These are phyloP conservation scores for Zaprionus gabonicus DNA, from an alignment of 1,140 invertebrate species.

Conservation along the genomic window DNA sequence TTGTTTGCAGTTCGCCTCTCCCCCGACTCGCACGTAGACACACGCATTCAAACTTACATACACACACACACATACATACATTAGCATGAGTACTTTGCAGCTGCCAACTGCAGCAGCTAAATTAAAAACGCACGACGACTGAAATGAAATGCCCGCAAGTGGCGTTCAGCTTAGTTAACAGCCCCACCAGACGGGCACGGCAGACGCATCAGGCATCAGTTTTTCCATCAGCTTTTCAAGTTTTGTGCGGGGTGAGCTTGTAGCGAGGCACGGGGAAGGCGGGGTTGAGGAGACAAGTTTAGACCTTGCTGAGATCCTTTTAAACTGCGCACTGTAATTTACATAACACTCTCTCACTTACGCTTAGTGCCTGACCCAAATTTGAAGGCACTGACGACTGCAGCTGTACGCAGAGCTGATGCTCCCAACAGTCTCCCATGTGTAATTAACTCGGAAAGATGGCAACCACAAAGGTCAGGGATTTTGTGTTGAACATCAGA, in stretches of 20 bases:
- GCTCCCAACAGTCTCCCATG: slow-evolving; percentile 15
- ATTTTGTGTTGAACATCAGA: slow-evolving; percentile 49
- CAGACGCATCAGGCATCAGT: slow-evolving; percentile 59
- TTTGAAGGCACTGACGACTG: slow-evolving; percentile 45
- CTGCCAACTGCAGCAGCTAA: slow-evolving; percentile 60
- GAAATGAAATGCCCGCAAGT: slow-evolving; percentile 49
- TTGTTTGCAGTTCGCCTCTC: slow-evolving; percentile 28
- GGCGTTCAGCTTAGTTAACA: slow-evolving; percentile 62
- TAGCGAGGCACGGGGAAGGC: not conserved
- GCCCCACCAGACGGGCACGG: slow-evolving; percentile 14
- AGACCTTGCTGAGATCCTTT: slow-evolving; percentile 67
- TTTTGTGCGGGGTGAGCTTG: slow-evolving; percentile 18
- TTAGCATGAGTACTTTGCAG: slow-evolving; percentile 44
- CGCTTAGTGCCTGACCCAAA: slow-evolving; percentile 79
- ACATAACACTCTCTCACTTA: slow-evolving; percentile 80
- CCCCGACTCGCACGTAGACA: slow-evolving; percentile 1
- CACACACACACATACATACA: not conserved
- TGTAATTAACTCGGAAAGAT: slow-evolving; percentile 67
- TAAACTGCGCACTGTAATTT: slow-evolving; percentile 64
- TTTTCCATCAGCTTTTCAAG: slow-evolving; percentile 56
- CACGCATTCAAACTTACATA: slow-evolving; percentile 6
- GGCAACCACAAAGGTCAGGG: slow-evolving; percentile 74
- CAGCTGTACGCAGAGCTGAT: not conserved
- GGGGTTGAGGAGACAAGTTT: not conserved
- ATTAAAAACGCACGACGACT: slow-evolving; percentile 62